Evolutionary conservation across 2,888 invertebrate genomes (phyloP).

Genomic region (Ophion ellenae): DNA sequence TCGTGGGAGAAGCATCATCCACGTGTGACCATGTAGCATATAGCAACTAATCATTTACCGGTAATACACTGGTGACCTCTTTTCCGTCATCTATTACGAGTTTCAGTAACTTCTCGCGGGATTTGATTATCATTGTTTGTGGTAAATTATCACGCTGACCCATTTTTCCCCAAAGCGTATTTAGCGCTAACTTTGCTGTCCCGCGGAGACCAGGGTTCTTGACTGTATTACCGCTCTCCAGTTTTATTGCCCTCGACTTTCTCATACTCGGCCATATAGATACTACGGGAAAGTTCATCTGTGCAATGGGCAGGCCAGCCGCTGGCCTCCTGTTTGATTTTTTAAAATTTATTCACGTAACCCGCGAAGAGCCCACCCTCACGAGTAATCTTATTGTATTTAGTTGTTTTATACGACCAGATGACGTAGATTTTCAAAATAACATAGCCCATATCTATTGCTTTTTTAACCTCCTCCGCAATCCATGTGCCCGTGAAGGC

Average conservation of each 20-base stretch:
- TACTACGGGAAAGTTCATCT: neutral
- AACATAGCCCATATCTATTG: conserved; percentile 71
- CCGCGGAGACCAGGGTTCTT: conserved; percentile 18
- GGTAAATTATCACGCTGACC: conserved; percentile 50
- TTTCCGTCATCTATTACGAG: conserved; percentile 62
- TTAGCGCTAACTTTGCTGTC: neutral
- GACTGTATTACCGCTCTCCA: neutral
- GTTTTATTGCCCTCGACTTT: neutral
- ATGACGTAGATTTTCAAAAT: conserved; percentile 60
- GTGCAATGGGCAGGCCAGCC: neutral
- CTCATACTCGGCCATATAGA: neutral
- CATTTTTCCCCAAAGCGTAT: neutral
- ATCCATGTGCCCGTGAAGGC: conserved; percentile 77
- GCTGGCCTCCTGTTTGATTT: conserved; percentile 24
- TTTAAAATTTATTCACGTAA: conserved; percentile 10
- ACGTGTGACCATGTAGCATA: conserved; percentile 61
- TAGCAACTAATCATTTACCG: conserved; percentile 64
- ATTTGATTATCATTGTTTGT: conserved; percentile 64
- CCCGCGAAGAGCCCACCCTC: neutral
- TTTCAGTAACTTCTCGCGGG: conserved; percentile 44
- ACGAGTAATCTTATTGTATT: neutral
- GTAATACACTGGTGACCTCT: conserved; percentile 60
- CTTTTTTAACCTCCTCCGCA: conserved; percentile 75
- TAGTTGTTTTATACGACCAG: neutral
- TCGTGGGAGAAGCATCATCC: neutral